Conservation (phyloP, 2,797 vertebrate genomes). For the Pogonophryne albipinna region DNA sequence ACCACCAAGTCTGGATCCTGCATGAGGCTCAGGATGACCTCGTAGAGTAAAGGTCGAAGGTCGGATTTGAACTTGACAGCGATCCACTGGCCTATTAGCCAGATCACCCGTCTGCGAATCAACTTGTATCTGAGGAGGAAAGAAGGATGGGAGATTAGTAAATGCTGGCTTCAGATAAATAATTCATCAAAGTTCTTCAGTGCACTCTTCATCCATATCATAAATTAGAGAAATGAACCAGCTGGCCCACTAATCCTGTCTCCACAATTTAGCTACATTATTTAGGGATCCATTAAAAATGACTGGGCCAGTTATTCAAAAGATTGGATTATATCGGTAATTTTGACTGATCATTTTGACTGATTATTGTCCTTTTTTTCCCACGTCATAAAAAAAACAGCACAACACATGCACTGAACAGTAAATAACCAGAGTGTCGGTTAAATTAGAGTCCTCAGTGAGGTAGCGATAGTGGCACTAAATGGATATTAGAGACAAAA, state of each 20-base stretch:
- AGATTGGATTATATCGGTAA: conserved; percentile 22
- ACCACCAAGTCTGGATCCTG: conserved; percentile 98
- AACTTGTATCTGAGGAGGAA: conserved; percentile 90
- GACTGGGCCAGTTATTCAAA: conserved; percentile 20
- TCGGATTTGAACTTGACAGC: conserved; percentile 98
- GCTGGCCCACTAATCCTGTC: conserved; percentile 6
- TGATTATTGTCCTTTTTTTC: conserved; percentile 7
- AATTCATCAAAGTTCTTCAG: conserved; percentile 4
- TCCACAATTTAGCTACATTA: conserved; percentile 1
- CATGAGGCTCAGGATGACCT: conserved; percentile 93
- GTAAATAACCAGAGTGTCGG: not conserved
- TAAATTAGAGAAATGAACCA: conserved; percentile 17
- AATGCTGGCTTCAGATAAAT: conserved; percentile 18
- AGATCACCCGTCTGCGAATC: conserved; percentile 95
- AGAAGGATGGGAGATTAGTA: not conserved
- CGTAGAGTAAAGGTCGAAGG: conserved; percentile 94
- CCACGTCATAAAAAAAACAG: not conserved
- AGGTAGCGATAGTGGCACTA: not conserved
- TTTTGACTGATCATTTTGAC: conserved; percentile 17
- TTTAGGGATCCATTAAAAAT: conserved; percentile 33
- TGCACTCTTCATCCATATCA: not conserved
- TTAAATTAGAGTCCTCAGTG: not conserved
- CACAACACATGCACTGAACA: not conserved
- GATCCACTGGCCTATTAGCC: conserved; percentile 98
- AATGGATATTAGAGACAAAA: conserved; percentile 16